Conservation (phyloP, 2,888 invertebrate genomes). For the Monochamus alternatus region DNA sequence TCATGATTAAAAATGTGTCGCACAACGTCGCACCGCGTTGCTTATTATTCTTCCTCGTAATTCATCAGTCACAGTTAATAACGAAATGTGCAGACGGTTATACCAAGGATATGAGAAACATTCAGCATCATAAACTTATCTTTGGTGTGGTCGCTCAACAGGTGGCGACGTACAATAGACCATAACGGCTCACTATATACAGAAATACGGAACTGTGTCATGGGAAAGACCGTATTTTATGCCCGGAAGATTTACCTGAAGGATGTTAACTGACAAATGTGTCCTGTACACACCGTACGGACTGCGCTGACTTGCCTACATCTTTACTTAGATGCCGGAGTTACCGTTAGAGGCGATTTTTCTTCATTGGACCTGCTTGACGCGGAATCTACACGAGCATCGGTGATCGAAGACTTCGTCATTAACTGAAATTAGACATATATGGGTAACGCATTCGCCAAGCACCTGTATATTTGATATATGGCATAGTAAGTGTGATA, state of each 20-base stretch:
- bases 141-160: constrained; percentile 38
- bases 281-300: constrained; percentile 24
- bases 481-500: too few species aligned
- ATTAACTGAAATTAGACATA: background rate
- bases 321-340: constrained; percentile 17
- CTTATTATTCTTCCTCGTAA: too few species aligned
- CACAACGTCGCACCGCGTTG: too few species aligned
- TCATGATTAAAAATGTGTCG: too few species aligned
- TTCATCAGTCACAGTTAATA: too few species aligned
- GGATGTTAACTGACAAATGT: constrained; percentile 24
- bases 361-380: background rate
- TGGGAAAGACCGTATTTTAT: constrained; percentile 23
- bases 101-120: background rate
- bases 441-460: background rate
- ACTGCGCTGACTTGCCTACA: constrained; percentile 11
- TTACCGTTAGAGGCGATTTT: constrained; percentile 17
- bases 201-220: constrained; percentile 36
- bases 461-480: too few species aligned
- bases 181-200: constrained; percentile 42
- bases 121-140: background rate
- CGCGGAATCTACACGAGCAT: background rate
- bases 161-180: constrained; percentile 40
- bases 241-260: constrained; percentile 27
- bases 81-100: too few species aligned
- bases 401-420: background rate